These are phyloP conservation scores for Carabus problematicus DNA, from an alignment of 2,888 invertebrate species.

Conservation along the genomic window DNA sequence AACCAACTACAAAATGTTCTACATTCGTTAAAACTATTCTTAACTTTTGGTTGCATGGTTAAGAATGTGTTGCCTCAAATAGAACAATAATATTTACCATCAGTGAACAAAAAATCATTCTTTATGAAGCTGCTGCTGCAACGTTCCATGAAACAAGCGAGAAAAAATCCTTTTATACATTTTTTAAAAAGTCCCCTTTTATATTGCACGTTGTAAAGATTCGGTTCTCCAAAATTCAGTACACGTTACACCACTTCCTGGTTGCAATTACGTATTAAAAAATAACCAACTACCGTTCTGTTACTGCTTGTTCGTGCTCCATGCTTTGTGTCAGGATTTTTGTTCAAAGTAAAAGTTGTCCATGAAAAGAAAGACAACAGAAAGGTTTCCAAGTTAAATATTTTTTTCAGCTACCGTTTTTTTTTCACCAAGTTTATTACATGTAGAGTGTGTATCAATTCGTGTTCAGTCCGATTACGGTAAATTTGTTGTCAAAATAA, in stretches of 20 bases:
- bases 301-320: not conserved
- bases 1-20: no score
- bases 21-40: no score
- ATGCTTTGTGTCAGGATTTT: not conserved
- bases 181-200: constrained; percentile 1
- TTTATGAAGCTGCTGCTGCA: constrained; percentile 9
- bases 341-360: not conserved
- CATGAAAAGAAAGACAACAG: not conserved
- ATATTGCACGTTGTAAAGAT: not conserved
- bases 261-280: not conserved
- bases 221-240: not conserved
- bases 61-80: no score
- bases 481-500: no score
- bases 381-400: not conserved
- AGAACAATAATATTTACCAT: no score
- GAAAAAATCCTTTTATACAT: constrained; percentile 5
- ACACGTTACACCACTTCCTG: not conserved
- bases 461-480: no score
- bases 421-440: constrained; percentile 1
- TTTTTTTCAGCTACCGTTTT: not conserved
- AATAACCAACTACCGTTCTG: not conserved
- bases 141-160: not conserved
- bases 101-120: no score
- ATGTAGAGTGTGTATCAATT: not conserved
- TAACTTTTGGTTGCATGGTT: no score